Evolutionary conservation across 1,140 invertebrate species (phyloP), one percentile per base, ranked within the genome.

Genomic region (Drosophila nigrodunni): DNA sequence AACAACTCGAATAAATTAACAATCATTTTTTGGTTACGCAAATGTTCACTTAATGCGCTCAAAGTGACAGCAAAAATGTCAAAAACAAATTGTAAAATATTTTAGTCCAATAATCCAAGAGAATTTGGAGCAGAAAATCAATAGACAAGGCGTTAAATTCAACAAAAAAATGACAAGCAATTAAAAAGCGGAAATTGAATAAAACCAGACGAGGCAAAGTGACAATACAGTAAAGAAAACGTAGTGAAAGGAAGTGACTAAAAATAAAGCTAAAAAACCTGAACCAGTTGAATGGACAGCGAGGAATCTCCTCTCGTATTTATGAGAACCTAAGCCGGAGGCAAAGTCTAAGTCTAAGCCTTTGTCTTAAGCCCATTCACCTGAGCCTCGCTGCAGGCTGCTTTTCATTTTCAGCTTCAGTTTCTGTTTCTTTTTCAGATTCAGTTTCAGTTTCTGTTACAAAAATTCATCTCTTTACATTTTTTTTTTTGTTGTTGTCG

Each of bases 161-260:
- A 43, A 34, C 10, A 52, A 2, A 8, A 37, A 55, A 6, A 15
- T 13, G 34, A 7, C 34, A 75, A 75, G 73, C 73, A 75, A 75
- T 75, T 75, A 75, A 75, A 75, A 75, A 54, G 46, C 73, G 73
- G 73, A 75, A 71, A 71, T 71, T 71, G 67, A 71, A 68, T 71
- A 58, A 61, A 55, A 18, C 13, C 52, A n/a, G 8, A 55, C 34
- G 4, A 2, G n/a, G 1, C 9, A 47, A 47, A 21, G 7, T 18
- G 18, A 21, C 44, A 15, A 15, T 47, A 47, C 15, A 60, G 59
- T 25, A 59, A 21, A 37, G 15, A 13, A 11, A 47, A 30, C 25
- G 25, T 5, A 30, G 4, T 4, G 6, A 30, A 5, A 30, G 6
- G 25, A 30, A 30, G 25, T 30, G 8, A 2, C 10, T 15, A 61